Percentiles rank a stretch among this genome's conserved stretches.
Conservation (phyloP, 2,797 vertebrate genomes). For the Cuculus canorus region DNA sequence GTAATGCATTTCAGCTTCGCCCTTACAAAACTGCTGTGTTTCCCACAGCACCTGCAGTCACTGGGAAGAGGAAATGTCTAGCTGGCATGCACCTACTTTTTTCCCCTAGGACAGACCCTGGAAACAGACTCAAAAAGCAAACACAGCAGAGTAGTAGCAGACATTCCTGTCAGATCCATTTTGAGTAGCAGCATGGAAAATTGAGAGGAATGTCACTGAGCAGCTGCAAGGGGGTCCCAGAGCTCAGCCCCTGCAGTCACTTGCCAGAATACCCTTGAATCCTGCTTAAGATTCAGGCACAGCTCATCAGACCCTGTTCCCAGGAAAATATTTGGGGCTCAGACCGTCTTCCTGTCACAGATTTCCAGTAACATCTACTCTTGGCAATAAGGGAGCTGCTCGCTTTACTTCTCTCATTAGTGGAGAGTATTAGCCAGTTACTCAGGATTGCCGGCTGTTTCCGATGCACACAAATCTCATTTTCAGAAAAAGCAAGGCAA, state of each 20-base stretch:
- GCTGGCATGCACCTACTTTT: background rate
- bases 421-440: background rate
- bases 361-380: slow-evolving; percentile 32
- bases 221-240: slow-evolving; percentile 42
- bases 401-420: background rate
- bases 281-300: background rate
- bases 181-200: slow-evolving; percentile 12
- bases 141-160: slow-evolving; percentile 1
- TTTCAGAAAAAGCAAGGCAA: slow-evolving; percentile 36
- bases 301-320: background rate
- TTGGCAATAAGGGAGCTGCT: background rate
- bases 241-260: background rate
- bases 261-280: background rate
- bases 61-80: background rate
- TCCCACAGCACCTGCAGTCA: background rate
- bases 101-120: slow-evolving; percentile 23
- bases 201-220: slow-evolving; percentile 21
- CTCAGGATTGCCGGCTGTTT: background rate
- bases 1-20: background rate
- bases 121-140: slow-evolving; percentile 43
- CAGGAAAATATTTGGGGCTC: background rate
- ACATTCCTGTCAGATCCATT: slow-evolving; percentile 55
- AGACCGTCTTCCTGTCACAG: background rate
- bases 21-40: background rate
- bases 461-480: slow-evolving; percentile 5